Percentiles rank a stretch among this genome's conserved stretches.
Conservation (phyloP, 2,888 invertebrate species). For the Oscheius sp. region DNA sequence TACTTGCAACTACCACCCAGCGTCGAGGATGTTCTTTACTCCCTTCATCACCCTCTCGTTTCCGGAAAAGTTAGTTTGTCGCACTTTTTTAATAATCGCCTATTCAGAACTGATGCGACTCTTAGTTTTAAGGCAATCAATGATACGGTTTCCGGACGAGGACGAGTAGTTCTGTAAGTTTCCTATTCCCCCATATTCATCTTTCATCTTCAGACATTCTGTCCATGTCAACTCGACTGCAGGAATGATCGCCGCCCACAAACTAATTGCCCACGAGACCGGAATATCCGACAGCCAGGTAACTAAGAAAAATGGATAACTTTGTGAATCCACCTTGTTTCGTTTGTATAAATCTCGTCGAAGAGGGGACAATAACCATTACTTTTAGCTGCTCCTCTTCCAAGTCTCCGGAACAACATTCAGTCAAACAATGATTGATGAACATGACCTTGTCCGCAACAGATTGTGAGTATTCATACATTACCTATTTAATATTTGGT, state of each 20-base stretch:
- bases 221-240: constrained; percentile 2
- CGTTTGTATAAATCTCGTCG: too few species aligned
- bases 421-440: constrained; percentile 5
- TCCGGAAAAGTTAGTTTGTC: constrained; percentile 5
- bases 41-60: constrained; percentile 14
- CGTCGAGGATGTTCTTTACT: background rate
- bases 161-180: background rate
- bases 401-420: constrained; percentile 18
- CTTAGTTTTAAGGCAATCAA: background rate
- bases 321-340: background rate
- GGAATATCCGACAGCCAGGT: constrained; percentile 28
- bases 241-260: constrained; percentile 19
- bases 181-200: background rate
- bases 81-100: background rate
- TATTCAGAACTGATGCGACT: background rate
- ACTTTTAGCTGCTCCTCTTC: constrained; percentile 32
- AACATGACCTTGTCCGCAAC: constrained; percentile 21
- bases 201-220: background rate
- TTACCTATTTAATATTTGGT: background rate
- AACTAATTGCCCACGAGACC: constrained; percentile 32
- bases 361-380: background rate
- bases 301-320: background rate
- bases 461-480: background rate
- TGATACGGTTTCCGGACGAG: background rate
- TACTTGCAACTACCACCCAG: constrained; percentile 1